Evolutionary conservation across 2,113 vertebrate species (phyloP).

Genomic region (Brachyistius frenatus): DNA sequence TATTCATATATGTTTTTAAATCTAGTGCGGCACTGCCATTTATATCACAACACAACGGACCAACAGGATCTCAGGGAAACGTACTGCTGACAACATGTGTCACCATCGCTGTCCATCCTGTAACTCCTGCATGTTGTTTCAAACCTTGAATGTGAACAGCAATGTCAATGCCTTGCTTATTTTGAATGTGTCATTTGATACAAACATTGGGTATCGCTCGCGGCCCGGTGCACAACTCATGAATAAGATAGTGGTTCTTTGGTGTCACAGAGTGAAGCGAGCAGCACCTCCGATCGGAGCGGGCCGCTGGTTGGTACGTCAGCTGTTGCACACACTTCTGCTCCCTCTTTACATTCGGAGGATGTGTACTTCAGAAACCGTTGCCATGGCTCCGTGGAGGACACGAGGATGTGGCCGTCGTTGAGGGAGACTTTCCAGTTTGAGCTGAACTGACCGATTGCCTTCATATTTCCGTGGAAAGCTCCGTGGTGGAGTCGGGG

Average conservation of each 20-base stretch:
- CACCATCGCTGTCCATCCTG: neutral
- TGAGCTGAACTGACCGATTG: constrained; percentile 14
- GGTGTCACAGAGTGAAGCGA: constrained; percentile 51
- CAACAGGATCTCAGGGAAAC: no score
- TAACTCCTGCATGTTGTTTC: neutral
- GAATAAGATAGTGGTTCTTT: constrained; percentile 81
- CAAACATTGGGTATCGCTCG: constrained; percentile 73
- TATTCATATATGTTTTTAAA: no score
- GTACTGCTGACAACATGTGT: no score
- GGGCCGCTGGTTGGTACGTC: neutral
- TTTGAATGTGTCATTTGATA: constrained; percentile 72
- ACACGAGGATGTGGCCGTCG: neutral
- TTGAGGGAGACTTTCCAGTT: constrained; percentile 2
- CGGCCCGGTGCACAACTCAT: constrained; percentile 67
- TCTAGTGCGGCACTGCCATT: no score
- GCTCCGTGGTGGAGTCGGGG: constrained; percentile 9
- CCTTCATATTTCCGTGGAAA: neutral
- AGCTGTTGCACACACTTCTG: neutral
- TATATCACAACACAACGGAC: no score
- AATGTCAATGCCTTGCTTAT: constrained; percentile 45
- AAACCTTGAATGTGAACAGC: constrained; percentile 32
- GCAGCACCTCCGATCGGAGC: constrained; percentile 32
- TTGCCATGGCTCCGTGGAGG: neutral
- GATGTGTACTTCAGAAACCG: constrained; percentile 8
- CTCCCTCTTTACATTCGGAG: constrained; percentile 11